These are phyloP conservation scores for Hemicentrotus pulcherrimus DNA, from an alignment of 35 echinoderm and acorn worm genomes.

Conservation along the genomic window DNA sequence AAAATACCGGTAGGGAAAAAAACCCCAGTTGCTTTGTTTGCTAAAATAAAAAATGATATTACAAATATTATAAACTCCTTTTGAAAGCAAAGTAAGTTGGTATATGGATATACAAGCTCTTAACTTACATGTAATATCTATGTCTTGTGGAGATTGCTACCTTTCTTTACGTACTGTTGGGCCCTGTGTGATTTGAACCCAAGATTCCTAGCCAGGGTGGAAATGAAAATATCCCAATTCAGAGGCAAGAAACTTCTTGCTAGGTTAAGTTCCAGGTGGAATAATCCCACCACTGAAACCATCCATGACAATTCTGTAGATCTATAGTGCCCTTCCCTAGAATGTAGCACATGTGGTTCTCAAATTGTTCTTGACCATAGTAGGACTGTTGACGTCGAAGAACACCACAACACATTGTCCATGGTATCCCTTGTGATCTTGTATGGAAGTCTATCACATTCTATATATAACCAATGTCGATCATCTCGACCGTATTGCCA, in stretches of 20 bases:
- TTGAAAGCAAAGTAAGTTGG: no score
- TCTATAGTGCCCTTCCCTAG: not conserved
- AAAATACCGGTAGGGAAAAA: no score
- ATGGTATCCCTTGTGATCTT: conserved; percentile 46
- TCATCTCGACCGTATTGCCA: not conserved
- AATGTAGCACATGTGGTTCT: not conserved
- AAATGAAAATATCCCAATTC: conserved; percentile 32
- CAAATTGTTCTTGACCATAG: conserved; percentile 41
- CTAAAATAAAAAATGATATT: no score
- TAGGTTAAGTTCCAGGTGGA: conserved; percentile 13
- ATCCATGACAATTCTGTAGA: conserved; percentile 12
- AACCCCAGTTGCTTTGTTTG: no score
- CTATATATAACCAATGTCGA: not conserved
- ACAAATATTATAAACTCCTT: no score
- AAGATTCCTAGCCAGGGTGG: not conserved
- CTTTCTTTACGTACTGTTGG: not conserved
- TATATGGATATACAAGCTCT: no score
- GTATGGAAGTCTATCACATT: conserved; percentile 42
- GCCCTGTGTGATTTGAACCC: conserved; percentile 23
- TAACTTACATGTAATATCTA: no score
- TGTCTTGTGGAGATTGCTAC: conserved; percentile 30
- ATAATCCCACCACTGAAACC: conserved; percentile 23
- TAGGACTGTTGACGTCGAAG: not conserved
- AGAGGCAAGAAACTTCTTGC: not conserved
- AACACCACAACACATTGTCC: conserved; percentile 23